Evolutionary conservation across 2,113 vertebrate species (phyloP).

Genomic region (Eurystomus gularis): DNA sequence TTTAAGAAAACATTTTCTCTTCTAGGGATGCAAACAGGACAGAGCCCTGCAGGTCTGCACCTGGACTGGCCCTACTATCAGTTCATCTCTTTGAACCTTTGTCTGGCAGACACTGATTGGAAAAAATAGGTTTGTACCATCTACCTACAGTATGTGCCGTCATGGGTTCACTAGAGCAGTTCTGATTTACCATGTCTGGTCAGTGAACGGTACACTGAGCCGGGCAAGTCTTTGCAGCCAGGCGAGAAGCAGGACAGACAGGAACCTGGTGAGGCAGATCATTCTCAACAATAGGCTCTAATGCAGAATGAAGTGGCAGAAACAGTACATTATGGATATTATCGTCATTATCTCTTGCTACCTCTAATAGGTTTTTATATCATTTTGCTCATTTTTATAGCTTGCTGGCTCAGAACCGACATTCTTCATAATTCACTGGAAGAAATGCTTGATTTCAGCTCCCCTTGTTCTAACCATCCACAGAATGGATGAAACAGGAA

Average conservation of each 20-base stretch:
- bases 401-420: constrained; percentile 53
- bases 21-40: background rate
- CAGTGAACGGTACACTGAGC: background rate
- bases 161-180: background rate
- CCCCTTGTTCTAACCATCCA: constrained; percentile 8
- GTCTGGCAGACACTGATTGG: background rate
- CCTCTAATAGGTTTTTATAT: constrained; percentile 64
- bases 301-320: constrained; percentile 61
- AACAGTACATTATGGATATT: constrained; percentile 64
- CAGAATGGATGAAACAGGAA: constrained; percentile 26
- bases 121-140: background rate
- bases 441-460: constrained; percentile 45
- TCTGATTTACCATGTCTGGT: constrained; percentile 35
- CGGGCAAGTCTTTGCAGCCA: background rate
- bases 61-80: accelerated
- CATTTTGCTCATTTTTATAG: constrained; percentile 65
- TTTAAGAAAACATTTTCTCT: background rate
- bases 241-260: constrained; percentile 9
- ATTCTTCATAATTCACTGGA: constrained; percentile 38
- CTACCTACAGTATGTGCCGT: background rate
- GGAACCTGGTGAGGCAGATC: constrained; percentile 55
- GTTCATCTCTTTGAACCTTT: background rate
- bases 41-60: background rate
- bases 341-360: constrained; percentile 60
- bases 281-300: constrained; percentile 45